These are phyloP conservation scores for Mimas tiliae DNA, from an alignment of 2,888 invertebrate genomes.

Conservation along the genomic window DNA sequence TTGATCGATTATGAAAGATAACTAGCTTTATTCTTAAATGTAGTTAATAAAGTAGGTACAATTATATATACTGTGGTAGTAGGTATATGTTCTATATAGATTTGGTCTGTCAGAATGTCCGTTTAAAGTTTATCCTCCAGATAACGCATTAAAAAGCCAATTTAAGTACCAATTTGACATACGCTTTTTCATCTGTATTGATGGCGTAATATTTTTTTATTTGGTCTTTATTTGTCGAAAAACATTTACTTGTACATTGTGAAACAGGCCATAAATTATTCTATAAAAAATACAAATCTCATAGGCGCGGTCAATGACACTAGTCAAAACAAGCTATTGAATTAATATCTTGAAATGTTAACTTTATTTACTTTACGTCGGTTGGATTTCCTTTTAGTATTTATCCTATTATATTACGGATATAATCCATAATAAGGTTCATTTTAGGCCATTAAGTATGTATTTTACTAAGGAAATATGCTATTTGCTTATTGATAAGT, in stretches of 20 bases:
- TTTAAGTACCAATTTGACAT: too few relatives aligned
- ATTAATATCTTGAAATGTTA: not conserved
- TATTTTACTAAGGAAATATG: not conserved
- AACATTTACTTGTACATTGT: too few relatives aligned
- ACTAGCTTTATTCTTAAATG: too few relatives aligned
- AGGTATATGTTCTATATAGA: too few relatives aligned
- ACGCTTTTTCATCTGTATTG: too few relatives aligned
- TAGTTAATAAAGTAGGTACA: too few relatives aligned
- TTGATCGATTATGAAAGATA: not conserved
- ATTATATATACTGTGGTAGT: too few relatives aligned
- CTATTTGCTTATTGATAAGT: not conserved
- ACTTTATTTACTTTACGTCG: not conserved
- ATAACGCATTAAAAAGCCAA: too few relatives aligned
- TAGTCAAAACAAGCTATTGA: not conserved
- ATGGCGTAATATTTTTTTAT: too few relatives aligned
- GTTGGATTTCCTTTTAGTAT: slow-evolving; percentile 5
- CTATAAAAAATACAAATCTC: slow-evolving; percentile 26
- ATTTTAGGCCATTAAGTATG: not conserved
- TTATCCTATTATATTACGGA: slow-evolving; percentile 4
- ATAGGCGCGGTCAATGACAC: slow-evolving; percentile 27
- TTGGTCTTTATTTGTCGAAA: too few relatives aligned
- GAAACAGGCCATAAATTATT: not conserved
- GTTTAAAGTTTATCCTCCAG: too few relatives aligned
- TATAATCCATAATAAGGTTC: slow-evolving; percentile 12
- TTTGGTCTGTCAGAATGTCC: too few relatives aligned